phyloP scores from a whole-genome alignment of 2,888 invertebrate species.

The Neoascia interrupta region DNA sequence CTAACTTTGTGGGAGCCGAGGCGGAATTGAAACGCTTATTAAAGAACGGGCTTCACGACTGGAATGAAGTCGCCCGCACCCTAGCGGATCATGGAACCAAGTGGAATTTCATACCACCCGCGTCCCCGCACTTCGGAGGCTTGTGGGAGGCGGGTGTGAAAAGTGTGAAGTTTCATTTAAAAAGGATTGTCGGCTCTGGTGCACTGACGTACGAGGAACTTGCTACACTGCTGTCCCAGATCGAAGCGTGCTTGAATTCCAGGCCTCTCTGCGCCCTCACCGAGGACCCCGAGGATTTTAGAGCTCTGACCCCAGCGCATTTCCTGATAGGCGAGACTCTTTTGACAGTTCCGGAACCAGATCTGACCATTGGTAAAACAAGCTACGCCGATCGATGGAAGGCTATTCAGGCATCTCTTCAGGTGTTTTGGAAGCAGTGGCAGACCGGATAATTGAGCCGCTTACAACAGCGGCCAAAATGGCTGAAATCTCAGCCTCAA shows the following conservation, averaged over 20 bases:
- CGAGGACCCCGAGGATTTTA: neutral
- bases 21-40: neutral
- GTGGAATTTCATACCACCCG: constrained; percentile 72
- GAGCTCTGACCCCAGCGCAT: neutral
- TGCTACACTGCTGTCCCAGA: constrained; percentile 51
- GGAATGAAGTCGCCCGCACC: neutral
- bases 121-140: constrained; percentile 32
- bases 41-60: neutral
- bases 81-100: constrained; percentile 27
- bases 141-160: constrained; percentile 17
- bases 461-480: no score
- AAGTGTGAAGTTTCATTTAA: neutral
- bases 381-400: constrained; percentile 2
- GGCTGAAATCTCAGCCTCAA: no score
- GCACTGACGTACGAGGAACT: constrained; percentile 25
- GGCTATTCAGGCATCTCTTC: neutral
- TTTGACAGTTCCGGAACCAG: neutral
- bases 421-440: constrained; percentile 3
- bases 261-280: no score
- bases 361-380: constrained; percentile 8
- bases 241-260: constrained; percentile 71
- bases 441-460: no score
- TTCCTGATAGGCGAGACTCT: neutral
- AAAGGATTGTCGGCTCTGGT: neutral
- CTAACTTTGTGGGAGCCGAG: constrained; percentile 73